phyloP scores from a whole-genome alignment of 2,113 vertebrate species.

The Campylorhamphus procurvoides region DNA sequence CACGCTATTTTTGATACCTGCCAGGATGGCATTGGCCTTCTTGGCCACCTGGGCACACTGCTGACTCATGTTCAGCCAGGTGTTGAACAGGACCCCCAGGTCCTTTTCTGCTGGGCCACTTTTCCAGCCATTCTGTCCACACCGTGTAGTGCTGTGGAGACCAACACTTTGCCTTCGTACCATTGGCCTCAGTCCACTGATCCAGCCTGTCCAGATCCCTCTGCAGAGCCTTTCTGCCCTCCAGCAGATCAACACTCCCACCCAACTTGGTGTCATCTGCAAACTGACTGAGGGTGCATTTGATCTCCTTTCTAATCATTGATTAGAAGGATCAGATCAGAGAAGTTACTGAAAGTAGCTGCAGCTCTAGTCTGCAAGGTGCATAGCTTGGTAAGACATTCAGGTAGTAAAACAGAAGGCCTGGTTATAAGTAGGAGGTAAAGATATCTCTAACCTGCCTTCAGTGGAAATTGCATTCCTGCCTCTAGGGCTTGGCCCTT shows the following conservation, averaged over 20 bases:
- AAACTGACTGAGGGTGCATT: not conserved
- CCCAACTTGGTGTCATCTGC: not conserved
- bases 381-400: not conserved
- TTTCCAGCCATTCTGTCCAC: not conserved
- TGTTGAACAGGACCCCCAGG: not conserved
- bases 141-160: not conserved
- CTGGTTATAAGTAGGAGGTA: not conserved
- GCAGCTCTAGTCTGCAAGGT: not conserved
- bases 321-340: not conserved
- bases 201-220: not conserved
- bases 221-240: not conserved
- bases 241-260: not conserved
- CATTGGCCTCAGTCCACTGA: too few relatives aligned
- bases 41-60: not conserved
- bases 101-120: not conserved
- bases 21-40: not conserved
- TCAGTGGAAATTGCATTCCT: not conserved
- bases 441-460: not conserved
- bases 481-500: not conserved
- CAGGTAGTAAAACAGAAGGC: not conserved
- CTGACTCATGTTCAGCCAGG: not conserved
- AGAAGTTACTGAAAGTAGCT: not conserved
- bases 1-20: not conserved
- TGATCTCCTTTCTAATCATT: not conserved
- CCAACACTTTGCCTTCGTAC: not conserved